Conservation (phyloP, 2,113 vertebrate species). For the Cichladusa arquata region DNA sequence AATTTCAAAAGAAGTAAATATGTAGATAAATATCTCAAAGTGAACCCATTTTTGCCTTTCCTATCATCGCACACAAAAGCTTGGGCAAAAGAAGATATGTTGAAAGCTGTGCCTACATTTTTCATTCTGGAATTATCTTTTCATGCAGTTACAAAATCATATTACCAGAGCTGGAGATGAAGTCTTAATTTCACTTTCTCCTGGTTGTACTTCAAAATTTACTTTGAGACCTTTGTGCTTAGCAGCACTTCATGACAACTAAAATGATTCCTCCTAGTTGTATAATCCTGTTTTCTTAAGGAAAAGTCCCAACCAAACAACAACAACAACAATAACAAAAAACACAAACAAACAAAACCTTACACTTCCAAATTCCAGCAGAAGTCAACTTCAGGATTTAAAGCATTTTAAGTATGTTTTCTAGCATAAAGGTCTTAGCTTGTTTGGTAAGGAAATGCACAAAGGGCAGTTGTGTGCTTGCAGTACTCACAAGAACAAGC, state of each 20-base stretch:
- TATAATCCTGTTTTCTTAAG: background rate
- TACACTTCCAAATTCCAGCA: background rate
- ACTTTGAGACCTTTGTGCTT: background rate
- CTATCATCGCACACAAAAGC: background rate
- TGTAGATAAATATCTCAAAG: background rate
- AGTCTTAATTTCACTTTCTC: background rate
- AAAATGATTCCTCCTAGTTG: background rate
- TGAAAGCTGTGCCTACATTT: background rate
- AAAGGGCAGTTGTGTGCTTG: background rate
- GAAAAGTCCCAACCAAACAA: background rate
- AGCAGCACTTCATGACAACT: background rate
- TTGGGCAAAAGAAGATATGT: background rate
- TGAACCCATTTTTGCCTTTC: background rate
- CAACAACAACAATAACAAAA: background rate
- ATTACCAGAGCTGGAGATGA: background rate
- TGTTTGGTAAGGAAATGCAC: background rate
- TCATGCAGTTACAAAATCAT: background rate
- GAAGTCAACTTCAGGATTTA: background rate
- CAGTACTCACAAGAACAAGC: background rate
- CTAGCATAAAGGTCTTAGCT: background rate
- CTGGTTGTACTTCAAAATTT: background rate
- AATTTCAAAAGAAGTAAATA: background rate
- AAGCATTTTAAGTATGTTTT: background rate
- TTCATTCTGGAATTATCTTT: background rate
- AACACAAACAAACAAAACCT: background rate